phyloP scores from a whole-genome alignment of 1,140 invertebrate genomes.

The Ladona fulva region DNA sequence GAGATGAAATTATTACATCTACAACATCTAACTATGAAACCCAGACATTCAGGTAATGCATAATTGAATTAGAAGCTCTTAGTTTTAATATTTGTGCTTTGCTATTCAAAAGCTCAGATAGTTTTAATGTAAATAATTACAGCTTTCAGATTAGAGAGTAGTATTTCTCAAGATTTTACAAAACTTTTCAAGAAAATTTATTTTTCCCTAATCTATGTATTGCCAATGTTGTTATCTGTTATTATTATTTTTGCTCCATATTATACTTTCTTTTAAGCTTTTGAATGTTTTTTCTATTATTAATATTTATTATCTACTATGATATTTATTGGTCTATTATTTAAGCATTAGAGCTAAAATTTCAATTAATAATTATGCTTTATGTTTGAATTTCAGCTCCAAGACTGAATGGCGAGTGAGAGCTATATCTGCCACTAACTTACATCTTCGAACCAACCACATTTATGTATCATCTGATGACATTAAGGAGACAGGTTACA shows the following conservation, averaged over 20 bases:
- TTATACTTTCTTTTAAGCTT: background rate
- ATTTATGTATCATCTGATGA: slow-evolving; percentile 99
- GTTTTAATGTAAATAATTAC: no score
- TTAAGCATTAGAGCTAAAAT: background rate
- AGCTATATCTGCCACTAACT: slow-evolving; percentile 96
- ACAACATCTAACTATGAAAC: slow-evolving; percentile 99
- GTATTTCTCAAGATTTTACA: no score
- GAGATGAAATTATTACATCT: slow-evolving; percentile 98
- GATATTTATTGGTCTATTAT: no score
- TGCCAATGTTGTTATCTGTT: no score
- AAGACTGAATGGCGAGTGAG: slow-evolving; percentile 98
- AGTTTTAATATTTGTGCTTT: no score
- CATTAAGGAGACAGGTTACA: slow-evolving; percentile 98
- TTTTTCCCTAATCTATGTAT: no score
- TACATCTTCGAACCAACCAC: slow-evolving; percentile 96
- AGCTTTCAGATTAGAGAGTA: no score
- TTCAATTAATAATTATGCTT: background rate
- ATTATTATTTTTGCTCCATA: no score
- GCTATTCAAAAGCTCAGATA: no score
- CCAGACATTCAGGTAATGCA: slow-evolving; percentile 76
- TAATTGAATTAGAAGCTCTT: no score
- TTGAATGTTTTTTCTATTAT: background rate
- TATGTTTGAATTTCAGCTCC: slow-evolving; percentile 50
- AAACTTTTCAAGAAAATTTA: no score
- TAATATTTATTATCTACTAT: background rate